Conservation (phyloP, 2,797 vertebrate genomes). For the Toxotes lorentzi region DNA sequence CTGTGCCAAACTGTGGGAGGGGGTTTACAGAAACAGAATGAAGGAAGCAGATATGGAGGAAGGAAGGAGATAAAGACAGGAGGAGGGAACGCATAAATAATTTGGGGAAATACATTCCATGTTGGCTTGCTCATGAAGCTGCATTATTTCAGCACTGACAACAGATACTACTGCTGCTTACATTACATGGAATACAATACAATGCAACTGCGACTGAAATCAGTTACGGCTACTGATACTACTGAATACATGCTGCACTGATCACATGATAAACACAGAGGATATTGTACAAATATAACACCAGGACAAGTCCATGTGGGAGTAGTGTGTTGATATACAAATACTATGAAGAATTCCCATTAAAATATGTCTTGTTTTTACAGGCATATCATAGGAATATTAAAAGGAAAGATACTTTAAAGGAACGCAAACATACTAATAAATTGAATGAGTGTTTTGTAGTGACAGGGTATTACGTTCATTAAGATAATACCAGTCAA, state of each 20-base stretch:
- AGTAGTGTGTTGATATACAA: background rate
- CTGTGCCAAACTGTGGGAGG: background rate
- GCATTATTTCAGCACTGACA: conserved; percentile 23
- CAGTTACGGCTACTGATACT: background rate
- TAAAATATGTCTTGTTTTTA: background rate
- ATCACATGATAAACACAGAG: conserved; percentile 14
- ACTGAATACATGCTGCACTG: background rate
- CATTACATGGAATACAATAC: background rate
- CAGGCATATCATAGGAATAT: background rate
- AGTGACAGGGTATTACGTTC: background rate
- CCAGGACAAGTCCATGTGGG: background rate
- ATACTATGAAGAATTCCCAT: background rate
- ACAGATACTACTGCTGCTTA: background rate
- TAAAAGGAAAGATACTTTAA: background rate
- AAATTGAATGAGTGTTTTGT: background rate
- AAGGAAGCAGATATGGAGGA: conserved; percentile 79
- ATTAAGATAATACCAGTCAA: background rate
- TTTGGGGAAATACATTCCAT: conserved; percentile 70
- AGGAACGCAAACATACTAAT: background rate
- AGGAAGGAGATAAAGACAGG: conserved; percentile 75
- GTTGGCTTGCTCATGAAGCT: conserved; percentile 48
- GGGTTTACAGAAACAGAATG: conserved; percentile 32
- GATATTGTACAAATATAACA: conserved; percentile 29
- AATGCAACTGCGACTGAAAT: background rate
- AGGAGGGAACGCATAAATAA: conserved; percentile 69